Conservation (phyloP, 2,888 invertebrate species). For the Rambutsinella grinnellia region DNA sequence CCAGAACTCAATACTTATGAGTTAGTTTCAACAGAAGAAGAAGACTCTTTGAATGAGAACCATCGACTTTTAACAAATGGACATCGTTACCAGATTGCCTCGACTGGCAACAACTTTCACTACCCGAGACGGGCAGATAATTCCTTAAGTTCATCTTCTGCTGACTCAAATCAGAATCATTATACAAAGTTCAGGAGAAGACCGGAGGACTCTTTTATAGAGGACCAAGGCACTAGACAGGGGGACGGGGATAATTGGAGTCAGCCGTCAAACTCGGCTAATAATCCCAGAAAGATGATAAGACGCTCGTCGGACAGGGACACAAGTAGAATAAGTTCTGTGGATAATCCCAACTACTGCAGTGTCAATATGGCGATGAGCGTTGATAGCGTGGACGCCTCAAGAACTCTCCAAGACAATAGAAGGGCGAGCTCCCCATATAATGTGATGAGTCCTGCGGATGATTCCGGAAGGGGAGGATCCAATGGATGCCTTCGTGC, state of each 20-base stretch:
- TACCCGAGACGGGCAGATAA: conserved; percentile 31
- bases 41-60: conserved; percentile 49
- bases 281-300: conserved; percentile 42
- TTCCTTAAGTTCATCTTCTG: conserved; percentile 7
- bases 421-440: conserved; percentile 43
- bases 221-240: not conserved
- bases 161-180: conserved; percentile 39
- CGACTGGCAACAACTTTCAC: conserved; percentile 37
- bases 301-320: conserved; percentile 48
- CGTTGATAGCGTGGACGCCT: conserved; percentile 44
- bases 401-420: conserved; percentile 39
- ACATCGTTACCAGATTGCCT: conserved; percentile 25
- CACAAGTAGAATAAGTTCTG: conserved; percentile 48
- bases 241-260: conserved; percentile 33
- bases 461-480: conserved; percentile 5
- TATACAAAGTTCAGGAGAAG: not conserved
- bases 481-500: conserved; percentile 30
- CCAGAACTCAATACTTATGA: conserved; percentile 50
- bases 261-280: conserved; percentile 9
- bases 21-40: conserved; percentile 44
- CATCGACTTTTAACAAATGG: conserved; percentile 42
- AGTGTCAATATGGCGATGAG: conserved; percentile 54
- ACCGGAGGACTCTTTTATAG: conserved; percentile 4
- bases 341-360: conserved; percentile 57
- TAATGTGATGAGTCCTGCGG: conserved; percentile 50